Base-by-base conservation (phyloP, 1,140 invertebrate genomes). In the Habropoda laboriosa region DNA sequence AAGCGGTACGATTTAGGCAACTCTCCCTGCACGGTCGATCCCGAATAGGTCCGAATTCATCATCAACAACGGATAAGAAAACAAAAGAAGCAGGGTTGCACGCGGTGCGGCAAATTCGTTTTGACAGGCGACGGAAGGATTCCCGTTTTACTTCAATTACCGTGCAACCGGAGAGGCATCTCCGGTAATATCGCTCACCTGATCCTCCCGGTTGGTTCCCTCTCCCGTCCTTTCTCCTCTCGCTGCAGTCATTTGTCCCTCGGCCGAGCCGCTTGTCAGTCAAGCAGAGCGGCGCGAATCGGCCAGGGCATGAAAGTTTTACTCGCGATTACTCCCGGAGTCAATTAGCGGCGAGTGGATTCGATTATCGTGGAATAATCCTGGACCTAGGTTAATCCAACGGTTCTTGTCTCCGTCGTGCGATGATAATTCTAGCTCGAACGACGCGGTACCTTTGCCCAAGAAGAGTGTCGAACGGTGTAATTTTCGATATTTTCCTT, bases 341-440 rank as follows among this genome's bases (percentile, higher is more conserved):
- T 86, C 81, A 86, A 86, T 86, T 86, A 86, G 72, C 66, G 38
- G 79, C 55, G 60, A 73, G 70, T 18, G 80, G 61, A 86, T 86
- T 86, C 81, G 84, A 86, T 86, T 86, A 86, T 77, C 77, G 61
- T 49, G 57, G 80, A 64, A 68, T 86, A 79, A 86, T 82, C 77
- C 87, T 83, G 81, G 87, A 89, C 89, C 89, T 89, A 83, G 80
- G 87, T 76, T 80, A 86, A 88, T 64, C 55, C 66, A 71, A 86
- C 85, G 66, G 70, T 71, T 71, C 86, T 85, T 85, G 82, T 60
- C 64, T 78, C 47, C 27, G 67, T 85, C 81, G 78, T 74, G 55
- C 72, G 78, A 79, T 75, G 87, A 87, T 90, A 89, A 92, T 92
- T 89, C 82, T 79, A 80, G 66, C n/a, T 79, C 89, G 89, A 90